Evolutionary conservation across 2,888 invertebrate species (phyloP), one percentile per base, ranked within the genome.

Genomic region (Amiota minor): DNA sequence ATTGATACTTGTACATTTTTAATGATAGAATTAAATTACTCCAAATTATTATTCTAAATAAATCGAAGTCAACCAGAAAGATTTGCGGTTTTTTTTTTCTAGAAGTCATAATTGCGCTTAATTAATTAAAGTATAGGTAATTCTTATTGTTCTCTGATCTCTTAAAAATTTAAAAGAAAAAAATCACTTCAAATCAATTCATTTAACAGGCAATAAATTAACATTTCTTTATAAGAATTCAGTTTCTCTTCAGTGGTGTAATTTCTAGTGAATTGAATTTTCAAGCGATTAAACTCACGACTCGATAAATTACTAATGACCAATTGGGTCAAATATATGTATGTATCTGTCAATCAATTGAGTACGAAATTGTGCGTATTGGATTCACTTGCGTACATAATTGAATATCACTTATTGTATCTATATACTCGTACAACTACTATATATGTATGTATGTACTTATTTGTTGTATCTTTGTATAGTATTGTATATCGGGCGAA

Each of bases 281-380:
- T 62, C 49, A 16, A 61, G 56, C 71, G 62, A 71, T 71, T 61
- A 68, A 68, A 68, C 53, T 14, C n/a, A n/a, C 35, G n/a, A 61
- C 16, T 18, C 59, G 61, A 71, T 71, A 71, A 49, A 59, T 71
- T 61, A 71, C 55, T 64, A 64, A 55, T 64, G 71, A 71, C 45
- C 64, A 71, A 71, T 20, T 61, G 50, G 68, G 68, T 68, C 68
- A 74, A 62, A 14, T 46, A 3, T 8, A 35, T 35, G 2, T 16
- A 14, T 35, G 2, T 16, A 14, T 16, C 62, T 71, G 64, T 53
- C 71, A 62, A 64, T 64, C 71, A 71, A 71, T 71, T 71, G 64
- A 53, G 64, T 64, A 35, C 18, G 45, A 61, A 62, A 71, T 71
- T 71, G 71, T 35, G 61, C 50, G 49, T 61, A 61, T 12, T 47